phyloP scores from a whole-genome alignment of 2,888 invertebrate species.

The Anthophora plumipes region DNA sequence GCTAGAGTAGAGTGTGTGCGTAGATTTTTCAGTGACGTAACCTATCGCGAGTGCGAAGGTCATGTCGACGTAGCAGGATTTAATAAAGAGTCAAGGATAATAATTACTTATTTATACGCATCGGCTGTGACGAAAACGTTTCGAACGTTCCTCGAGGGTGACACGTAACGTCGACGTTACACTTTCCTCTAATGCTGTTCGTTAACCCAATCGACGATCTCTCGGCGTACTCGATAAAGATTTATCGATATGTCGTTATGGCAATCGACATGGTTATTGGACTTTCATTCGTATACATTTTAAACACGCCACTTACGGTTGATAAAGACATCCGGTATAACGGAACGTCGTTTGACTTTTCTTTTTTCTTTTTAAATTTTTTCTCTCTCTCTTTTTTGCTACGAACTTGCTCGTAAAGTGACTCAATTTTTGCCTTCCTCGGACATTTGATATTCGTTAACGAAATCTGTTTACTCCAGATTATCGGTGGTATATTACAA shows the following conservation, averaged over 20 bases:
- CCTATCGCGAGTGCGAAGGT: slow-evolving; percentile 46
- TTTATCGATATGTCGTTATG: neutral
- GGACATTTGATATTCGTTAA: too few species aligned
- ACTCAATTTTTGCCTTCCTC: too few species aligned
- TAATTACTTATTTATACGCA: slow-evolving; percentile 65
- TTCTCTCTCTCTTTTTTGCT: neutral
- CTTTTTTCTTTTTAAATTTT: too few species aligned
- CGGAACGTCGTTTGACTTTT: neutral
- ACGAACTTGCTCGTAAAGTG: neutral
- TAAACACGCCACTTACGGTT: neutral
- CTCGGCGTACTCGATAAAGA: neutral
- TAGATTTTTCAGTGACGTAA: slow-evolving; percentile 61
- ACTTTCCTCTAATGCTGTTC: neutral
- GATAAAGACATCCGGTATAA: too few species aligned
- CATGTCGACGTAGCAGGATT: slow-evolving; percentile 56
- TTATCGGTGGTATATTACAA: too few species aligned
- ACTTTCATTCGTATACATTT: neutral
- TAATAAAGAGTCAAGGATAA: slow-evolving; percentile 70
- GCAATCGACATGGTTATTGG: neutral
- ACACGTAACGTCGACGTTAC: neutral
- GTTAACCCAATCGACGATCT: neutral
- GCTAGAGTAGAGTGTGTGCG: neutral
- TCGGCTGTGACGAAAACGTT: slow-evolving; percentile 4
- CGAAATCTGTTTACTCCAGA: too few species aligned
- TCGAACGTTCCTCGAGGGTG: neutral